These are phyloP conservation scores for Caenorhabditis doughertyi DNA, from an alignment of 2,888 invertebrate genomes.

Conservation along the genomic window DNA sequence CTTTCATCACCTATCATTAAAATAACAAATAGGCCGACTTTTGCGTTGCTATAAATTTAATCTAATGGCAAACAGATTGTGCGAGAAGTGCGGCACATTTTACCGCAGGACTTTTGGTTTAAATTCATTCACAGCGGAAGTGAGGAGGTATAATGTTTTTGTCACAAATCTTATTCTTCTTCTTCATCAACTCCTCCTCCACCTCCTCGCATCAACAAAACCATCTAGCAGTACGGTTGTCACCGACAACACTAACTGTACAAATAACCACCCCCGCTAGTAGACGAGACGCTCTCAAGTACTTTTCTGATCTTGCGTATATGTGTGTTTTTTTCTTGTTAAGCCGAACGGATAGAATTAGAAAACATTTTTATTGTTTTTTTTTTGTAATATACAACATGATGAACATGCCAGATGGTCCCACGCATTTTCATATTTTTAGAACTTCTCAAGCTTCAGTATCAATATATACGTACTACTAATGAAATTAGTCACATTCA, in stretches of 20 bases:
- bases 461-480: conserved; percentile 23
- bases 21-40: conserved; percentile 48
- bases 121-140: conserved; percentile 10
- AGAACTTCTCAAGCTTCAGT: conserved; percentile 3
- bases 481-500: conserved; percentile 48
- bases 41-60: conserved; percentile 56
- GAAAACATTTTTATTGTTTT: conserved; percentile 13
- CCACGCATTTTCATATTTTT: conserved; percentile 21
- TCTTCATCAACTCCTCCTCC: not conserved
- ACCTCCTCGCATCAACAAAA: conserved; percentile 23
- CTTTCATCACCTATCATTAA: conserved; percentile 15
- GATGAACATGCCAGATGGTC: conserved; percentile 37
- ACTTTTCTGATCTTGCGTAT: conserved; percentile 37
- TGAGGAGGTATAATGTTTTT: conserved; percentile 31
- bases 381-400: not conserved
- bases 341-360: conserved; percentile 16
- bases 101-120: conserved; percentile 25
- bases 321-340: conserved; percentile 33
- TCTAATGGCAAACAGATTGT: conserved; percentile 62
- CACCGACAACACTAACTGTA: conserved; percentile 54
- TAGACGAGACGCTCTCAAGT: conserved; percentile 47
- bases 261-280: conserved; percentile 56
- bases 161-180: conserved; percentile 41
- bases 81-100: conserved; percentile 21
- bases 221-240: conserved; percentile 28